Percentiles rank a stretch among this genome's conserved stretches.
phyloP scores from a whole-genome alignment of 2,888 invertebrate genomes.

The Cephus pulcher region DNA sequence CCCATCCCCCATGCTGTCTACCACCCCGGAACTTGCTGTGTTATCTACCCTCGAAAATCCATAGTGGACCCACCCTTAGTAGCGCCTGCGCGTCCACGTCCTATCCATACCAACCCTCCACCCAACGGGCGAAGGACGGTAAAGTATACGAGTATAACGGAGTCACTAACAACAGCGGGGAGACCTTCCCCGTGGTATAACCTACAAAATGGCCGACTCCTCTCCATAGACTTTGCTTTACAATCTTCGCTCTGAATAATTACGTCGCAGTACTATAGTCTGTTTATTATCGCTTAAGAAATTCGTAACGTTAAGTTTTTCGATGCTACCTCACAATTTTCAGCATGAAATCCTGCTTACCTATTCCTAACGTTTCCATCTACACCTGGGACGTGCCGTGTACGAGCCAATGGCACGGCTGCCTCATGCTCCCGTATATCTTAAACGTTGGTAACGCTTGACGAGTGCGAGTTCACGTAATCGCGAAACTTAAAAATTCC shows the following conservation, averaged over 20 bases:
- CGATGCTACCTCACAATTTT: background rate
- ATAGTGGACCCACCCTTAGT: slow-evolving; percentile 62
- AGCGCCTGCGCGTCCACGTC: slow-evolving; percentile 57
- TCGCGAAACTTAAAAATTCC: slow-evolving; percentile 5
- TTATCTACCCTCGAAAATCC: slow-evolving; percentile 64
- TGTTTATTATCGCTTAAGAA: background rate
- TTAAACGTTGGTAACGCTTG: no score
- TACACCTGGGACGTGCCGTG: no score
- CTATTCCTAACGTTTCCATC: background rate
- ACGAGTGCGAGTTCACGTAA: background rate
- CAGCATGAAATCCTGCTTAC: background rate
- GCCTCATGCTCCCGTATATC: no score
- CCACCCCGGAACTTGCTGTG: slow-evolving; percentile 58
- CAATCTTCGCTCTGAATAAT: background rate
- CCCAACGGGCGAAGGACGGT: slow-evolving; percentile 8
- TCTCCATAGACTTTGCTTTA: background rate
- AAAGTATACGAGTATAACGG: slow-evolving; percentile 15
- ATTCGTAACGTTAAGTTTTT: background rate
- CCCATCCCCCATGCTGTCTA: slow-evolving; percentile 37
- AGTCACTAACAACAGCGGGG: slow-evolving; percentile 33
- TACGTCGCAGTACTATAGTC: background rate
- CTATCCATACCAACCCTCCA: slow-evolving; percentile 10
- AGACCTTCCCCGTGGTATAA: slow-evolving; percentile 41
- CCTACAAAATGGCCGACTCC: slow-evolving; percentile 49
- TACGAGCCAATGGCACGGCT: no score